A percentile compares a stretch with the other conserved stretches of the same genome.
phyloP scores from a whole-genome alignment of 2,888 invertebrate species.

The Nycteola revayana region DNA sequence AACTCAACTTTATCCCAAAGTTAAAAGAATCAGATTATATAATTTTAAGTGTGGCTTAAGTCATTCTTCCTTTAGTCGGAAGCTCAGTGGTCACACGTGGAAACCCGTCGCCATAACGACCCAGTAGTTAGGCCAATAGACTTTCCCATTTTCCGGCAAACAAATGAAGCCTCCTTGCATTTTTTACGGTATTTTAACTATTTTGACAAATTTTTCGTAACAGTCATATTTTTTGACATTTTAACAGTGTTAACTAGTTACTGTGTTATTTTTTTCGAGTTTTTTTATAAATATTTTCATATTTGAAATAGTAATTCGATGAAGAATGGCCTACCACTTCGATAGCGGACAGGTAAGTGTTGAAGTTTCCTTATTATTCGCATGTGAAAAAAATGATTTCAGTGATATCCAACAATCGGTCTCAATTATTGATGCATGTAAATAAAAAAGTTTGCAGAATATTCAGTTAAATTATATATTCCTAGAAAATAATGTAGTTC shows the following conservation, averaged over 20 bases:
- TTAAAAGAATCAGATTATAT: too few species aligned
- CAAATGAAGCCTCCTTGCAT: constrained; percentile 31
- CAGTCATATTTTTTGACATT: constrained; percentile 19
- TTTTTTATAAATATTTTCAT: constrained; percentile 8
- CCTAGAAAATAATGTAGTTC: too few species aligned
- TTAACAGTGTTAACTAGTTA: constrained; percentile 24
- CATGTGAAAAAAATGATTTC: too few species aligned
- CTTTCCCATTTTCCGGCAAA: constrained; percentile 51
- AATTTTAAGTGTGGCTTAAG: too few species aligned
- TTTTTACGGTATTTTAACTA: constrained; percentile 42
- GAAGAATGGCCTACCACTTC: constrained; percentile 67
- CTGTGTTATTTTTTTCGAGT: constrained; percentile 41
- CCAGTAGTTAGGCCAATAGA: constrained; percentile 68
- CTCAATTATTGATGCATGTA: too few species aligned
- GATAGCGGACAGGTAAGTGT: constrained; percentile 71
- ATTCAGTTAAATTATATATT: too few species aligned
- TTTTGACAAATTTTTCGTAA: constrained; percentile 12
- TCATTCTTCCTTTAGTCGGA: constrained; percentile 2
- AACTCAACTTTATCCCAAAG: too few species aligned
- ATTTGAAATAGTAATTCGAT: constrained; percentile 19
- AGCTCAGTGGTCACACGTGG: constrained; percentile 15
- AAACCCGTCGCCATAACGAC: constrained; percentile 53
- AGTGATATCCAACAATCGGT: too few species aligned
- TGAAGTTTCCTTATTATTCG: constrained; percentile 13
- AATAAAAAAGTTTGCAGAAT: too few species aligned